Evolutionary conservation across 1,140 invertebrate genomes (phyloP).

Genomic region (Oscheius sp.): DNA sequence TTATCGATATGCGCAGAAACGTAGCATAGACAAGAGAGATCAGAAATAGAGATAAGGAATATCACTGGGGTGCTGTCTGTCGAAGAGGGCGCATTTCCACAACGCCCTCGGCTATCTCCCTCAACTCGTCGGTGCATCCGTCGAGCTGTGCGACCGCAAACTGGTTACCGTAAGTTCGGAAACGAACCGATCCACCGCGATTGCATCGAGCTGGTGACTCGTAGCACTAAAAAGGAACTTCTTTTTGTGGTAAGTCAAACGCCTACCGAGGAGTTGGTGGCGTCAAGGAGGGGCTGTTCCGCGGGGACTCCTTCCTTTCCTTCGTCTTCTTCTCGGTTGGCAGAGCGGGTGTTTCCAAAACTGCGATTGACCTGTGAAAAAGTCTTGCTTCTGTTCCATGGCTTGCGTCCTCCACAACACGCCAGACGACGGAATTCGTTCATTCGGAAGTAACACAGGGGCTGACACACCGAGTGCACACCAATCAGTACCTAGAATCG

Average conservation of each 20-base stretch:
- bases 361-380: slow-evolving; percentile 30
- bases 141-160: no score
- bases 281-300: background rate
- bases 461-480: slow-evolving; percentile 59
- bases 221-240: background rate
- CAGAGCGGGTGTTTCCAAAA: slow-evolving; percentile 27
- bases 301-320: background rate
- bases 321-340: slow-evolving; percentile 23
- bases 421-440: slow-evolving; percentile 59
- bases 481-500: slow-evolving; percentile 55
- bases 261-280: background rate
- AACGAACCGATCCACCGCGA: slow-evolving; percentile 23
- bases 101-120: no score
- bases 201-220: background rate
- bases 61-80: no score
- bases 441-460: slow-evolving; percentile 58
- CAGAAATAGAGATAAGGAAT: no score
- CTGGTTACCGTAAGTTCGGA: slow-evolving; percentile 25
- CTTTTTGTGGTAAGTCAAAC: background rate
- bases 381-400: slow-evolving; percentile 31
- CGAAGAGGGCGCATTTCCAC: no score
- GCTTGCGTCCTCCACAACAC: slow-evolving; percentile 44
- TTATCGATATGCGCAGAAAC: no score
- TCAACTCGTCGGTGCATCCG: no score
- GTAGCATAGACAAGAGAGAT: no score